Base-by-base conservation (phyloP, 2,797 vertebrate genomes). In the Halcyon chelicuti region DNA sequence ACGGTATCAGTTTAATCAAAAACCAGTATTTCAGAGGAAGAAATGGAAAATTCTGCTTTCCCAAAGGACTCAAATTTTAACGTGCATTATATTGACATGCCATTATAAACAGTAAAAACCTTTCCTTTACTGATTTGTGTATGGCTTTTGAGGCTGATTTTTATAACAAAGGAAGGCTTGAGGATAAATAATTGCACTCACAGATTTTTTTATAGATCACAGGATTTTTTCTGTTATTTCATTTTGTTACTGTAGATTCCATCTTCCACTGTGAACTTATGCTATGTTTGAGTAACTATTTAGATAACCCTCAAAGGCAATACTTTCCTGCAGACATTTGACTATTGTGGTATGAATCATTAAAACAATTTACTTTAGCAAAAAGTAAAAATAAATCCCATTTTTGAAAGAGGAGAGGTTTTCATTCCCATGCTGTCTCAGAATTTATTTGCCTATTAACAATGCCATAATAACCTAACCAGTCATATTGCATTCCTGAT, bases 371-470 rank as follows among this genome's bases (percentile, higher is more conserved):
- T 86, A 80, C 51, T 88, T 82, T 37, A 90, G 20, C 39, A 40
- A 93, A 71, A 78, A 90, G 61, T 62, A 57, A 92, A 86, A 92
- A 55, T 79, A 93, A 91, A 91, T 25, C 12, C 52, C 23, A 11
- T 78, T 94, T 95, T 51, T 94, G 89, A 96, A 91, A 86, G 46
- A 62, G 14, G 17, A 54, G 10, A 93, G 31, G 44, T 80, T 91
- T 97, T 91, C 42, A 80, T 44, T 97, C 47, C 46, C 77, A 89
- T 58, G 23, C 39, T 88, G 58, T 71, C 78, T 93, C 51, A 91
- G 93, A 96, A 94, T 96, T 96, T 96, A 87, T 94, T 97, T 95
- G 74, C 52, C 87, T 72, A 68, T 76, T 78, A 95, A 92, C 17
- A 11, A 55, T 90, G 81, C 42, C 73, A 71, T 82, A 87, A 93